Conservation (phyloP, 2,888 invertebrate species). For the Diloba caeruleocephala region DNA sequence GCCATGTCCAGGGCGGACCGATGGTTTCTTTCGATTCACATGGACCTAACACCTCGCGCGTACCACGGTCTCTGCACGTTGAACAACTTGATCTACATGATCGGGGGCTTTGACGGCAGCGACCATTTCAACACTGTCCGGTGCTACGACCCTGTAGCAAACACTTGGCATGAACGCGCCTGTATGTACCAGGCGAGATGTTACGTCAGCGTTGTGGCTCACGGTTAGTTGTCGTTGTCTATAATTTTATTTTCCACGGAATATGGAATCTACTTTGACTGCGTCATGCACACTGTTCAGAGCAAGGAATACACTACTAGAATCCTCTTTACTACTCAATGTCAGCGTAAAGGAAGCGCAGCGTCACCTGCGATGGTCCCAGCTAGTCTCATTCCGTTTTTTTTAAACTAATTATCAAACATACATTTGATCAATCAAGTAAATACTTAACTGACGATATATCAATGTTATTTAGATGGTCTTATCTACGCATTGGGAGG, state of each 20-base stretch:
- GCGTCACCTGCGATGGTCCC: too few relatives aligned
- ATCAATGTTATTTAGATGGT: slow-evolving; percentile 81
- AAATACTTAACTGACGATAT: neutral
- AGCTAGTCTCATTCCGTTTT: too few relatives aligned
- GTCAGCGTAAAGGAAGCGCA: too few relatives aligned
- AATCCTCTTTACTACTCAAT: too few relatives aligned
- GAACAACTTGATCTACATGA: slow-evolving; percentile 92
- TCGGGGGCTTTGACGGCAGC: slow-evolving; percentile 95
- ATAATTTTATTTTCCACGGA: too few relatives aligned
- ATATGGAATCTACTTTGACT: too few relatives aligned
- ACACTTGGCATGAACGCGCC: slow-evolving; percentile 93
- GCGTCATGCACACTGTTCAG: too few relatives aligned
- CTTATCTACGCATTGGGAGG: slow-evolving; percentile 95
- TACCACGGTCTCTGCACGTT: slow-evolving; percentile 94
- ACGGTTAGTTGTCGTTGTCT: slow-evolving; percentile 78
- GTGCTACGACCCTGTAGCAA: slow-evolving; percentile 93
- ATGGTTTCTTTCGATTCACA: slow-evolving; percentile 92
- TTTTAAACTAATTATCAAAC: too few relatives aligned
- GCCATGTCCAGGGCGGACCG: slow-evolving; percentile 90
- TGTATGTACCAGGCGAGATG: slow-evolving; percentile 95
- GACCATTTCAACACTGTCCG: slow-evolving; percentile 94
- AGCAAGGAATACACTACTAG: too few relatives aligned
- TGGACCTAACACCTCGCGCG: slow-evolving; percentile 92
- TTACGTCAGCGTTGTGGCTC: slow-evolving; percentile 93
- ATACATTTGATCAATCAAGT: too few relatives aligned